Conservation (phyloP, 2,888 invertebrate species). For the Drosophila picticornis region DNA sequence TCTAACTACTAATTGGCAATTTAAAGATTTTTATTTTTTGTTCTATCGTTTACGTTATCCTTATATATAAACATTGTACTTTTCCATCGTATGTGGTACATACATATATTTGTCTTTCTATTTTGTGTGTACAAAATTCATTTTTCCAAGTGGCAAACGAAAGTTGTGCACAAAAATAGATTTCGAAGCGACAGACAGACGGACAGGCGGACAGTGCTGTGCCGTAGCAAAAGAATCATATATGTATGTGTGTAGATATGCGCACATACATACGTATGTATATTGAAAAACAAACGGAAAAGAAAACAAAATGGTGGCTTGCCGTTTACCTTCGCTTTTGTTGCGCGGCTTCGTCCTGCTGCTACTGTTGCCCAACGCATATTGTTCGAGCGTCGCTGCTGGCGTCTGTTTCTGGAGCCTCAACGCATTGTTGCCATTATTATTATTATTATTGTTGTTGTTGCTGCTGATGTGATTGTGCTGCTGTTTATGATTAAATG, state of each 20-base stretch:
- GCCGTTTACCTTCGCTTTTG: constrained; percentile 79
- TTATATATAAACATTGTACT: background rate
- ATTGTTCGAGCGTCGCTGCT: constrained; percentile 14
- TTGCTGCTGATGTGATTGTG: constrained; percentile 2
- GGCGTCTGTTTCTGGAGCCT: constrained; percentile 30
- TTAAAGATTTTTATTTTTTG: background rate
- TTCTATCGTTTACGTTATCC: background rate
- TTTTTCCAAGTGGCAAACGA: constrained; percentile 18
- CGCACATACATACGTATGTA: constrained; percentile 1
- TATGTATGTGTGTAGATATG: background rate
- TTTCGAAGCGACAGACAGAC: constrained; percentile 25
- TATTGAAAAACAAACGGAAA: constrained; percentile 6
- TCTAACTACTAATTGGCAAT: background rate
- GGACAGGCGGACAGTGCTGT: constrained; percentile 9
- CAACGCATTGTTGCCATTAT: constrained; percentile 14
- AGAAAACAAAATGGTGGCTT: constrained; percentile 46
- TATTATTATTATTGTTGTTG: background rate
- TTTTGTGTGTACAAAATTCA: constrained; percentile 2
- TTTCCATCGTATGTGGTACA: background rate
- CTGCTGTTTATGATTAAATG: constrained; percentile 7
- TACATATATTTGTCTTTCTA: background rate
- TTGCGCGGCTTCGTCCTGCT: constrained; percentile 65
- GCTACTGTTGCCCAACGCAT: constrained; percentile 5
- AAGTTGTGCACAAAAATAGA: constrained; percentile 59
- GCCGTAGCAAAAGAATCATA: constrained; percentile 2